Evolutionary conservation across 2,888 invertebrate species (phyloP).

Genomic region (Phorcus lineatus): DNA sequence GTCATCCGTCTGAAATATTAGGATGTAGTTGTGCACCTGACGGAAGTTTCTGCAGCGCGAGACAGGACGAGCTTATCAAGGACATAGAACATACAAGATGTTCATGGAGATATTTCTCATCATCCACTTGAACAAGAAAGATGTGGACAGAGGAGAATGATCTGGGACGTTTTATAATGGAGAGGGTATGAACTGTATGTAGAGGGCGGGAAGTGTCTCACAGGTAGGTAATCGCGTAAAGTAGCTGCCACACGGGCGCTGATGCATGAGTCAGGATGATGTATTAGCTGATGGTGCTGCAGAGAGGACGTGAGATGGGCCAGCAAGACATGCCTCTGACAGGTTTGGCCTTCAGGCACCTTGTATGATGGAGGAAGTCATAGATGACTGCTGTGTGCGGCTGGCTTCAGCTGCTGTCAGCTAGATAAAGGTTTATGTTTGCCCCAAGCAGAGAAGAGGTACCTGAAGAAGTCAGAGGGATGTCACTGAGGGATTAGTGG

Average conservation of each 20-base stretch:
- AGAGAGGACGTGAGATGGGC: neutral
- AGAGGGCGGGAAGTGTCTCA: neutral
- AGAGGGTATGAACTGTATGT: neutral
- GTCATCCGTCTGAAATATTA: too few relatives aligned
- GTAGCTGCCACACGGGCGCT: neutral
- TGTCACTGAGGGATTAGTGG: neutral
- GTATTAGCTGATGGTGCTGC: neutral
- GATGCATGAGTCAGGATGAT: neutral
- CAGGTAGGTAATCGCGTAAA: neutral
- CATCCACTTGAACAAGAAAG: too few relatives aligned
- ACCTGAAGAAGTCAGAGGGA: neutral
- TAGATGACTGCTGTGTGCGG: neutral
- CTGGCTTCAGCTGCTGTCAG: slow-evolving; percentile 3
- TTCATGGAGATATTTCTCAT: too few relatives aligned
- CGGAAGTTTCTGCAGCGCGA: too few relatives aligned
- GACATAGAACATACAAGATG: too few relatives aligned
- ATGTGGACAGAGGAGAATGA: too few relatives aligned
- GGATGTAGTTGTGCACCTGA: too few relatives aligned
- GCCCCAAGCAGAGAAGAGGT: neutral
- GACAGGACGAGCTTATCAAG: too few relatives aligned
- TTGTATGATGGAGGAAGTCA: neutral
- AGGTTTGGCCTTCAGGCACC: neutral
- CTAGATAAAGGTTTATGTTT: neutral
- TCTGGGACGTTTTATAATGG: neutral
- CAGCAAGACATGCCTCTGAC: neutral